Conservation (phyloP, 1,140 invertebrate genomes). For the Drosophila fuyamai region DNA sequence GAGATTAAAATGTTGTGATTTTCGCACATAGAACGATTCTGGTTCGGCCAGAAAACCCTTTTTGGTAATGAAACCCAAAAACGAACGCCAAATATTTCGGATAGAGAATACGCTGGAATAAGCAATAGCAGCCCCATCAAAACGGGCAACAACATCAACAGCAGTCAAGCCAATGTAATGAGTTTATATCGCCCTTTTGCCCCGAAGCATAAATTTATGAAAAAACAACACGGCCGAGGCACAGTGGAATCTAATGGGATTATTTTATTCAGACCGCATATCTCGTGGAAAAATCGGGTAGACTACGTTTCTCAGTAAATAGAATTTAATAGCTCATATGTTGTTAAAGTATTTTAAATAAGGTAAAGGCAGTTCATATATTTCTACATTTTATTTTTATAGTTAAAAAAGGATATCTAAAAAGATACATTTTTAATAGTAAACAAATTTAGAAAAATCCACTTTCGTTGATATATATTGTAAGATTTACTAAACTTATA, state of each 20-base stretch:
- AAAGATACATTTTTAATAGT: no score
- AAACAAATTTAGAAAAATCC: no score
- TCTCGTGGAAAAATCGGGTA: background rate
- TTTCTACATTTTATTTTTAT: background rate
- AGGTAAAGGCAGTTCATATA: background rate
- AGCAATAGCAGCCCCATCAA: conserved; percentile 43
- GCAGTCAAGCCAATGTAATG: conserved; percentile 52
- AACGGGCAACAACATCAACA: conserved; percentile 45
- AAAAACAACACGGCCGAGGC: conserved; percentile 31
- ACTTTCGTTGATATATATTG: no score
- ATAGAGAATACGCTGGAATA: conserved; percentile 58
- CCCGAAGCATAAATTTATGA: conserved; percentile 60
- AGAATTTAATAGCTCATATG: background rate
- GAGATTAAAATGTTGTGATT: conserved; percentile 83
- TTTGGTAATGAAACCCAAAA: conserved; percentile 54
- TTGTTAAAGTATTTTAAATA: background rate
- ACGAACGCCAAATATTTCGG: conserved; percentile 22
- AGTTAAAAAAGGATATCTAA: no score
- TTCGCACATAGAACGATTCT: conserved; percentile 56
- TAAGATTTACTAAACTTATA: no score
- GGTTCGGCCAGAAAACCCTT: conserved; percentile 49
- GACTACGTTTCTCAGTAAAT: background rate
- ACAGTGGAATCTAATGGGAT: conserved; percentile 24
- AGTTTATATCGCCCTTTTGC: conserved; percentile 55
- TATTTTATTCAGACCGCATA: conserved; percentile 7